Conservation (phyloP, 2,888 invertebrate genomes). For the Pherbina coryleti region DNA sequence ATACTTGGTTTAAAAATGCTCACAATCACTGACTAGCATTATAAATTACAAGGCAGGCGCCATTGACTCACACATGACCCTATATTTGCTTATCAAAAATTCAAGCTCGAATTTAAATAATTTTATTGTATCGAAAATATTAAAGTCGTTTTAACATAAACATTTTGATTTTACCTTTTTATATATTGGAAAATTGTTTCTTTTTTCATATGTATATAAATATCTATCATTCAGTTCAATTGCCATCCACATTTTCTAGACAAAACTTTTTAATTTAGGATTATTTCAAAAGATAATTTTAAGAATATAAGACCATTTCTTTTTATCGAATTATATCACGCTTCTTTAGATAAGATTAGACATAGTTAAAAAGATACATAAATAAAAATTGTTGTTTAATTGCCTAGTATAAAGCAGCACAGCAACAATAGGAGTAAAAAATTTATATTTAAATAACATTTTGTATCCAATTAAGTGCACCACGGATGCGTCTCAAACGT, state of each 20-base stretch:
- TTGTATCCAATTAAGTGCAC: slow-evolving; percentile 77
- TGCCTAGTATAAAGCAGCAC: not conserved
- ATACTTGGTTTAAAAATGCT: not conserved
- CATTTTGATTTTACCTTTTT: no score
- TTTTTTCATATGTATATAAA: no score
- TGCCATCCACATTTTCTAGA: no score
- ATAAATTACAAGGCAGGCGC: no score
- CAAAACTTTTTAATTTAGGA: no score
- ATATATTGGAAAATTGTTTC: no score
- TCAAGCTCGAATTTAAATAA: not conserved
- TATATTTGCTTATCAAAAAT: not conserved
- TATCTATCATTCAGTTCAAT: no score
- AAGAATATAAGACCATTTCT: not conserved
- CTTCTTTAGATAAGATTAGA: not conserved
- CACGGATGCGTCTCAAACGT: slow-evolving; percentile 74
- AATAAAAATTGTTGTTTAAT: slow-evolving; percentile 1
- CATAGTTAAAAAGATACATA: not conserved
- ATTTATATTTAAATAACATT: slow-evolving; percentile 52
- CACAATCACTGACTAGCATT: no score
- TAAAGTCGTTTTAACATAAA: no score
- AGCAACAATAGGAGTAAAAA: not conserved
- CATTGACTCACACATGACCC: no score
- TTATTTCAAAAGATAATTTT: not conserved
- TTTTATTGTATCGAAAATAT: no score
- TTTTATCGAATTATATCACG: not conserved